These are phyloP conservation scores for Auanema freiburgensis DNA, from an alignment of 2,888 invertebrate genomes.

Conservation along the genomic window DNA sequence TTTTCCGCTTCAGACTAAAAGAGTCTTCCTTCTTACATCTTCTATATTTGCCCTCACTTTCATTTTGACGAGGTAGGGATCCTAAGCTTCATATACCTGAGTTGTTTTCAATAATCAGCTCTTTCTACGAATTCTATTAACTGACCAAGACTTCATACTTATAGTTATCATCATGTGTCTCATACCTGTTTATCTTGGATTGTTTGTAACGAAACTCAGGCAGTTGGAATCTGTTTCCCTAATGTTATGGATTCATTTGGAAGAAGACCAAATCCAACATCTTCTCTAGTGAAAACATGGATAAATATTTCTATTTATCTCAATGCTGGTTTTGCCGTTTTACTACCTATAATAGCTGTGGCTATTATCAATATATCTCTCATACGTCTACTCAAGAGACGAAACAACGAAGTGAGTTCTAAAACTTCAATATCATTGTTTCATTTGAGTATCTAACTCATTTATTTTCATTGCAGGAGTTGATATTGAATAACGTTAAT, in stretches of 20 bases:
- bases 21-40: slow-evolving; percentile 29
- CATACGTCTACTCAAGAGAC: slow-evolving; percentile 40
- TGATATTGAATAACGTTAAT: slow-evolving; percentile 8
- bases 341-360: slow-evolving; percentile 43
- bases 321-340: slow-evolving; percentile 38
- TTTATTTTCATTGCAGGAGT: slow-evolving; percentile 13
- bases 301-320: slow-evolving; percentile 18
- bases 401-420: slow-evolving; percentile 35
- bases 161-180: slow-evolving; percentile 42
- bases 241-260: slow-evolving; percentile 31
- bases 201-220: slow-evolving; percentile 37
- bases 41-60: slow-evolving; percentile 33
- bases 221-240: slow-evolving; percentile 34
- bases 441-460: background rate
- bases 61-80: slow-evolving; percentile 29
- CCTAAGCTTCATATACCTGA: background rate
- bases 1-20: slow-evolving; percentile 28
- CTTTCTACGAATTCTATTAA: no score
- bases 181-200: slow-evolving; percentile 34
- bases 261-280: slow-evolving; percentile 34
- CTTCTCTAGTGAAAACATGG: slow-evolving; percentile 26
- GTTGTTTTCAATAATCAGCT: no score
- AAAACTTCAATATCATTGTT: background rate
- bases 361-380: slow-evolving; percentile 43
- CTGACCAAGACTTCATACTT: background rate